Base-by-base conservation (phyloP, 2,888 invertebrate genomes). In the Nephrocerus scutellatus region DNA sequence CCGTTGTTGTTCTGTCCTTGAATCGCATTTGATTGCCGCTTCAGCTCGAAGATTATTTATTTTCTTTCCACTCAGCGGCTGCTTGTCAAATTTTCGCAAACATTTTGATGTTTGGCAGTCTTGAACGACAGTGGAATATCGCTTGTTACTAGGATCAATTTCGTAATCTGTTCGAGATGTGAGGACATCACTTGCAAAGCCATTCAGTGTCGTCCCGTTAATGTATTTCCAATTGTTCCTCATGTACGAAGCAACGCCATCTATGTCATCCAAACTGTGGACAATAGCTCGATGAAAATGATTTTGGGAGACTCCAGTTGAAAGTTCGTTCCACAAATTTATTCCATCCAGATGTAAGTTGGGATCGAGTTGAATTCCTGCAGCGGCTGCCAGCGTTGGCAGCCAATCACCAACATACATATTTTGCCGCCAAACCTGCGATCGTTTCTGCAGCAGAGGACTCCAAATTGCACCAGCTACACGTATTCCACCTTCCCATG, bases 401-500 rank as follows among this genome's bases (percentile, higher is more conserved):
- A 90, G 60, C 82, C 86, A 87, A 63, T 92, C 91, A 5, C 79
- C 77, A 9, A 90, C 77, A 57, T 89, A 88, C 59, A 90, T 77
- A 33, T 87, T 68, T 32, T 79, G 71, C 13, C 73, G 65, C 8
- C 74, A 77, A 1, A 84, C 73, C 51, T 76, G 73, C 10, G 71
- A 58, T 6, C 74, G 68, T 30, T 60, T 36, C 24, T 50, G 54
- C n/a, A 79, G 57, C 21, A 72, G 46, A 0, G 85, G 80, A 54
- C 80, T 82, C 78, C 84, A 89, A 34, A 90, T 70, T 28, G 84
- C 79, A 0, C 83, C 84, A 1, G 79, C 77, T 0, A 82, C 84
- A 39, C 88, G 73, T 0, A 89, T 74, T 0, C 79, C 90, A 4
- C 93, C 93, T 68, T 95, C 92, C 77, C 83, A 89, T 1, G 87